Percentiles rank a stretch among this genome's conserved stretches.
These are phyloP conservation scores for Trichopria drosophilae DNA, from an alignment of 2,888 invertebrate species.

Conservation along the genomic window DNA sequence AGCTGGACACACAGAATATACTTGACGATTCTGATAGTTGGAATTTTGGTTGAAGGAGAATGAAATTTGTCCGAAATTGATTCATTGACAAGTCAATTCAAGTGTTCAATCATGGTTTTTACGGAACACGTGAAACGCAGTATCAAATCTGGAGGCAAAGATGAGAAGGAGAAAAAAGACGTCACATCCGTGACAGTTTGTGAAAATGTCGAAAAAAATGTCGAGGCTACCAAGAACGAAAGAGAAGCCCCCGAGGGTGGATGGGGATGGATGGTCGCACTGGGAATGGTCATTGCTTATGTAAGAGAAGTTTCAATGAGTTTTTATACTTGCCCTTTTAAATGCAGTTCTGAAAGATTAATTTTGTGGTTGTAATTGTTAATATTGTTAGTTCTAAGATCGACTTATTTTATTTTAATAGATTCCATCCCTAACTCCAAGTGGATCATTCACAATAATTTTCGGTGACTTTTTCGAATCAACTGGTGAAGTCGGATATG, in stretches of 20 bases:
- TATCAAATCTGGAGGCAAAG: not conserved
- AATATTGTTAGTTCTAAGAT: not conserved
- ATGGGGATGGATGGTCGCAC: conserved; percentile 86
- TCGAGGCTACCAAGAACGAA: conserved; percentile 35
- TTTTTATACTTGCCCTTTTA: not conserved
- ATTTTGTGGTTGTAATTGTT: no score
- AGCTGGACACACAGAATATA: no score
- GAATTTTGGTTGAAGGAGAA: no score
- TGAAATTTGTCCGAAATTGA: no score
- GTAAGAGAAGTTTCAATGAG: conserved; percentile 62
- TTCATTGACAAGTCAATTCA: no score
- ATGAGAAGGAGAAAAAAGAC: conserved; percentile 1
- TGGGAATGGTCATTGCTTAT: conserved; percentile 82
- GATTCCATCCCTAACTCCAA: conserved; percentile 70
- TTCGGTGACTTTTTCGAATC: conserved; percentile 71
- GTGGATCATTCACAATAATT: conserved; percentile 71
- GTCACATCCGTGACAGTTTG: no score
- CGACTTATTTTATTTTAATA: conserved; percentile 55
- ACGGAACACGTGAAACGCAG: no score
- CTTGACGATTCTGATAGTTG: no score
- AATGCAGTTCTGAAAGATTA: no score
- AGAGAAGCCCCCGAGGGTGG: conserved; percentile 81
- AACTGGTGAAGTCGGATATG: conserved; percentile 70
- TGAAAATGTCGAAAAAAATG: conserved; percentile 20
- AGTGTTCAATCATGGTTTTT: no score